Evolutionary conservation across 2,113 vertebrate genomes (phyloP).

Genomic region (Orientallactaga bullata): DNA sequence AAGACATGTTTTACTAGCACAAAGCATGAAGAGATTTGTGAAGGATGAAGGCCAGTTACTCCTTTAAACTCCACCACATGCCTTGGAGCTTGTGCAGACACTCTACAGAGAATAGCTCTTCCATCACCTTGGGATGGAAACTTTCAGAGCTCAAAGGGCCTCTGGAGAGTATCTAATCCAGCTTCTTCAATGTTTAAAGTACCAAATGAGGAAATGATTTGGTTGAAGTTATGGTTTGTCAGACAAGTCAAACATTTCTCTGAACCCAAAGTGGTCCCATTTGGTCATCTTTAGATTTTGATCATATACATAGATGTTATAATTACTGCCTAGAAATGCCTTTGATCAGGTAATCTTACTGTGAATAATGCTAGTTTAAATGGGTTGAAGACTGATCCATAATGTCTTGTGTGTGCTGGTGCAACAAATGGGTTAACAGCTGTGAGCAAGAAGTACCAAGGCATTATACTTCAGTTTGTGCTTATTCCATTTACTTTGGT

Average conservation of each 20-base stretch:
- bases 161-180: slow-evolving; percentile 41
- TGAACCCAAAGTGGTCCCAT: not conserved
- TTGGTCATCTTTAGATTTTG: slow-evolving; percentile 15
- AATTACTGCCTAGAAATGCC: slow-evolving; percentile 11
- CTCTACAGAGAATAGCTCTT: slow-evolving; percentile 28
- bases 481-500: not conserved
- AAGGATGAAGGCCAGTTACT: slow-evolving; percentile 30
- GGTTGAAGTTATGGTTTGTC: slow-evolving; percentile 39
- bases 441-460: not conserved
- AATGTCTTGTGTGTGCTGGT: not conserved
- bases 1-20: slow-evolving; percentile 28
- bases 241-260: not conserved
- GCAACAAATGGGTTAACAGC: slow-evolving; percentile 26
- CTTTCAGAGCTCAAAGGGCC: not conserved
- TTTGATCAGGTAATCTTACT: not conserved
- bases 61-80: not conserved
- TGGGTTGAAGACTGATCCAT: slow-evolving; percentile 13
- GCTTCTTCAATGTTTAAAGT: not conserved
- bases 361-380: not conserved
- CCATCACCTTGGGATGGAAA: slow-evolving; percentile 30
- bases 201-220: slow-evolving; percentile 12
- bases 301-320: not conserved
- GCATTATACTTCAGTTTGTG: not conserved
- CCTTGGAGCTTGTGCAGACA: not conserved
- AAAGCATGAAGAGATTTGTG: not conserved